Percentiles rank a stretch among this genome's conserved stretches.
Conservation (phyloP, 2,888 invertebrate genomes). For the Chelonus formosanus region DNA sequence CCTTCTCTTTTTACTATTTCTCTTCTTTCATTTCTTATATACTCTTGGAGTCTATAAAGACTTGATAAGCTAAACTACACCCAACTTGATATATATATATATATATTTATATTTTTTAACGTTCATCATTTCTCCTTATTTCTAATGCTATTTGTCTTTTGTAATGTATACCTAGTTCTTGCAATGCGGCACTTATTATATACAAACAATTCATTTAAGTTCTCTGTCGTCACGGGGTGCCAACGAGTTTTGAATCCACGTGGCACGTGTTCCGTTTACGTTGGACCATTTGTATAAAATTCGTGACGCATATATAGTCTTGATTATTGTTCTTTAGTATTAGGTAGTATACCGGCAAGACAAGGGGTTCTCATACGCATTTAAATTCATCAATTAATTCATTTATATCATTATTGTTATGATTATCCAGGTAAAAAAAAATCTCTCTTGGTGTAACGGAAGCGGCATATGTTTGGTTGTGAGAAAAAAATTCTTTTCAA, state of each 20-base stretch:
- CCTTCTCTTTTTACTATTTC: background rate
- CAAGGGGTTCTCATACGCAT: slow-evolving; percentile 24
- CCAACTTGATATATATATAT: background rate
- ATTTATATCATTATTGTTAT: slow-evolving; percentile 11
- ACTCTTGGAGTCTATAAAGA: background rate
- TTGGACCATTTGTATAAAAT: slow-evolving; percentile 33
- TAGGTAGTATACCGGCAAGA: slow-evolving; percentile 5
- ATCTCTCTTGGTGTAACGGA: too few species aligned
- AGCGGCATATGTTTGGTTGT: background rate
- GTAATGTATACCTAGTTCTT: slow-evolving; percentile 6
- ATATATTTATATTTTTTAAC: slow-evolving; percentile 3
- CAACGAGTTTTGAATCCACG: slow-evolving; percentile 27
- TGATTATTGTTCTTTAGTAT: slow-evolving; percentile 31
- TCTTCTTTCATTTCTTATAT: background rate
- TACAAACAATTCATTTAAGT: background rate
- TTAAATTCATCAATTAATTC: slow-evolving; percentile 25
- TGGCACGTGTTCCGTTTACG: slow-evolving; percentile 36
- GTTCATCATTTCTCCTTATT: slow-evolving; percentile 3
- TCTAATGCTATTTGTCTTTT: too few species aligned
- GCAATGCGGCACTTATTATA: background rate
- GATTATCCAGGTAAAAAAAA: slow-evolving; percentile 11
- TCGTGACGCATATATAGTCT: slow-evolving; percentile 29
- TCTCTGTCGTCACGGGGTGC: slow-evolving; percentile 14
- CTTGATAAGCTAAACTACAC: slow-evolving; percentile 1
- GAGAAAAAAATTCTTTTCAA: slow-evolving; percentile 11